phyloP scores from a whole-genome alignment of 2,113 vertebrate species.

The Apodemus speciosus region DNA sequence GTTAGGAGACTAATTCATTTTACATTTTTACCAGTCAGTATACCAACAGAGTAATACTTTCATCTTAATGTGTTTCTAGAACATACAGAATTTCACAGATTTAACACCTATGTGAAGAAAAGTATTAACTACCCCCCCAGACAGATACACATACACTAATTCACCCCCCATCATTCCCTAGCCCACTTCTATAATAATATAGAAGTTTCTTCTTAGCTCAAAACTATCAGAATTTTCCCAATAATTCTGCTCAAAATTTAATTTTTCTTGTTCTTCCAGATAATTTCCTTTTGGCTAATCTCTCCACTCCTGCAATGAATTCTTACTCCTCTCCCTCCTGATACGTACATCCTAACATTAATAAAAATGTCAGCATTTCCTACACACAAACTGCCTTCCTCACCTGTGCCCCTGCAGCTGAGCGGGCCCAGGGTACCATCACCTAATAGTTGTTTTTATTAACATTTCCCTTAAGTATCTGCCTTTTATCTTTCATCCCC shows the following conservation, averaged over 20 bases:
- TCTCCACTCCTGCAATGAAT: slow-evolving; percentile 45
- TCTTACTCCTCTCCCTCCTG: background rate
- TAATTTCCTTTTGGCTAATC: background rate
- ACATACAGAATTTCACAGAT: background rate
- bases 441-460: background rate
- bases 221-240: slow-evolving; percentile 26
- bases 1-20: slow-evolving; percentile 35
- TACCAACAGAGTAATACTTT: slow-evolving; percentile 2
- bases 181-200: background rate
- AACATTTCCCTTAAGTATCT: slow-evolving; percentile 25
- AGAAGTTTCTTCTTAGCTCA: background rate
- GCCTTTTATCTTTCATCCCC: slow-evolving; percentile 6
- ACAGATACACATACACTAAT: background rate
- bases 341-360: slow-evolving; percentile 6
- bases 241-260: slow-evolving; percentile 46
- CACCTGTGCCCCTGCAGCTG: background rate
- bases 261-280: slow-evolving; percentile 41
- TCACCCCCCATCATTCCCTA: slow-evolving; percentile 8
- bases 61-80: slow-evolving; percentile 22
- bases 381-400: slow-evolving; percentile 23
- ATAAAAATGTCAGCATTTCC: slow-evolving; percentile 1
- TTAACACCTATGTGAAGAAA: slow-evolving; percentile 41
- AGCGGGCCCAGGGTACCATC: background rate
- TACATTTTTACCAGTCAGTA: slow-evolving; percentile 43
- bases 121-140: slow-evolving; percentile 37